These are phyloP conservation scores for Eudemis profundana DNA, from an alignment of 2,888 invertebrate species.

Conservation along the genomic window DNA sequence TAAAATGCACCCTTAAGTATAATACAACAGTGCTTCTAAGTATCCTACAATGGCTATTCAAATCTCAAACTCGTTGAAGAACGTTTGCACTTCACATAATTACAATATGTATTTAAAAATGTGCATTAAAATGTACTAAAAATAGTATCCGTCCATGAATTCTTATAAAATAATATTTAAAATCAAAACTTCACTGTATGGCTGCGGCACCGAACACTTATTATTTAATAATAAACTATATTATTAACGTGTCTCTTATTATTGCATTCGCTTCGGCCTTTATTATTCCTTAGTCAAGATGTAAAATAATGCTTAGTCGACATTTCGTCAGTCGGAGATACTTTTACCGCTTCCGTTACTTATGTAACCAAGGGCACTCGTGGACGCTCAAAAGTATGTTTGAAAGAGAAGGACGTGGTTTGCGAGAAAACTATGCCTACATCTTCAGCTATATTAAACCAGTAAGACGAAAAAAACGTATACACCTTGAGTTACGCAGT, in stretches of 20 bases:
- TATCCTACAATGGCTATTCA: slow-evolving; percentile 18
- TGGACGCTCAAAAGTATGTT: too few relatives aligned
- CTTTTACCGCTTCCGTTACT: background rate
- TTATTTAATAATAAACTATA: slow-evolving; percentile 28
- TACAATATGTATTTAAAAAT: slow-evolving; percentile 4
- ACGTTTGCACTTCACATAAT: background rate
- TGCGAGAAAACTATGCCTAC: too few relatives aligned
- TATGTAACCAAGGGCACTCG: too few relatives aligned
- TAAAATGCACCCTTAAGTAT: slow-evolving; percentile 14
- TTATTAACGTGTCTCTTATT: slow-evolving; percentile 25
- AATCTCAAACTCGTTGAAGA: slow-evolving; percentile 5
- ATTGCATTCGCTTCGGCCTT: slow-evolving; percentile 38
- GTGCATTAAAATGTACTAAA: slow-evolving; percentile 1
- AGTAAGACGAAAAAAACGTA: too few relatives aligned
- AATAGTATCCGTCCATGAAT: background rate
- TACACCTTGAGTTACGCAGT: too few relatives aligned
- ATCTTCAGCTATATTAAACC: too few relatives aligned
- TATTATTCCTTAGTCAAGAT: background rate
- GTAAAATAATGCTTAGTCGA: slow-evolving; percentile 15
- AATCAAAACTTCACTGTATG: background rate
- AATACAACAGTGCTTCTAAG: slow-evolving; percentile 11
- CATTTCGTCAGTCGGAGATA: slow-evolving; percentile 2
- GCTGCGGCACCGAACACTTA: slow-evolving; percentile 20
- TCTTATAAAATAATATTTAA: slow-evolving; percentile 11
- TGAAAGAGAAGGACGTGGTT: too few relatives aligned